Conservation (phyloP, 2,113 vertebrate species). For the Marcusenius ussheri region DNA sequence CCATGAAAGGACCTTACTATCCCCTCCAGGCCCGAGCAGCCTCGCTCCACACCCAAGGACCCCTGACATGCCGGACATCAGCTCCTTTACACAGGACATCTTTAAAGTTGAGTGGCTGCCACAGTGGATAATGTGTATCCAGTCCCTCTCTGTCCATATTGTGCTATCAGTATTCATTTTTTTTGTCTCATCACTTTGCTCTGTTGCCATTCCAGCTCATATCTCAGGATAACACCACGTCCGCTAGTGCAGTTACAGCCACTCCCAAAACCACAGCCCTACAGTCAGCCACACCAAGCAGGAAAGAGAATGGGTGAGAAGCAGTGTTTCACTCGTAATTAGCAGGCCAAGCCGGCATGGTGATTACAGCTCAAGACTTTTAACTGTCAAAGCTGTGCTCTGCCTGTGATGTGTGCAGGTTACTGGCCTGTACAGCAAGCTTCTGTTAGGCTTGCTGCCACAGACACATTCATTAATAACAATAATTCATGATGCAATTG, state of each 20-base stretch:
- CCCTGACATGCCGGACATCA: constrained; percentile 64
- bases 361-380: not conserved
- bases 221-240: constrained; percentile 45
- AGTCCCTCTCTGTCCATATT: not conserved
- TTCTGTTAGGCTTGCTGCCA: not conserved
- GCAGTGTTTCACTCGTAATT: not conserved
- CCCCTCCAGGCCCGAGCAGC: constrained; percentile 39
- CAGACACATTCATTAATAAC: not conserved
- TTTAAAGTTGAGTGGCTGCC: constrained; percentile 51
- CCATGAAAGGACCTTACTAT: constrained; percentile 50
- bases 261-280: not conserved
- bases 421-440: not conserved
- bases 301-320: constrained; percentile 43
- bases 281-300: not conserved
- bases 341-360: not conserved
- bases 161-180: not conserved
- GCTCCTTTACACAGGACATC: constrained; percentile 61
- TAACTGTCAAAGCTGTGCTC: not conserved
- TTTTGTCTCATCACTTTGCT: not conserved
- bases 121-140: not conserved
- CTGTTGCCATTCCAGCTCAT: constrained; percentile 41
- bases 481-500: not conserved
- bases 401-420: not conserved
- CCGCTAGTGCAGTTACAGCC: not conserved
- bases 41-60: constrained; percentile 42